These are phyloP conservation scores for Shinisaurus crocodilurus DNA, from an alignment of 2,113 vertebrate genomes.

Conservation along the genomic window DNA sequence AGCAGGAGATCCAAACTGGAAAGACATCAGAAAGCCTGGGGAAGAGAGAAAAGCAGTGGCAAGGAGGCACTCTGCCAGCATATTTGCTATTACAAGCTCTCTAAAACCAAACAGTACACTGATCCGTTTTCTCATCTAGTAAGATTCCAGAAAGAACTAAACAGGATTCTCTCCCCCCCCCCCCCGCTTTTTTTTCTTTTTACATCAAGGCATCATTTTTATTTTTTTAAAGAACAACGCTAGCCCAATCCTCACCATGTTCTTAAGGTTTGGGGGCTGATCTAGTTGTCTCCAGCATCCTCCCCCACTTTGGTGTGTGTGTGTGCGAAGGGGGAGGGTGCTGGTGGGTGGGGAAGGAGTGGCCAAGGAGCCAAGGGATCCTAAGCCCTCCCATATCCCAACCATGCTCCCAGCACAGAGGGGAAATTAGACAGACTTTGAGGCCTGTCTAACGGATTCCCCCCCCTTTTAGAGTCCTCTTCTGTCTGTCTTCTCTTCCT, in stretches of 20 bases:
- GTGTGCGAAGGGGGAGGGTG: neutral
- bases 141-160: neutral
- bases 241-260: neutral
- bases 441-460: no score
- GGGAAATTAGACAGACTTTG: no score
- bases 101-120: constrained; percentile 33
- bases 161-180: neutral
- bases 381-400: no score
- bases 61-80: constrained; percentile 58
- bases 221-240: neutral
- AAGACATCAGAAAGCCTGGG: constrained; percentile 81
- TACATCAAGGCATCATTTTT: neutral
- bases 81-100: constrained; percentile 27
- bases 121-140: constrained; percentile 21
- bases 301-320: no score
- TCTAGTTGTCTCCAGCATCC: neutral
- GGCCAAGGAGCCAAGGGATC: no score
- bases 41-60: constrained; percentile 59
- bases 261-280: neutral
- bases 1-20: constrained; percentile 86
- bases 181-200: neutral
- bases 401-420: no score
- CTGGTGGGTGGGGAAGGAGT: no score
- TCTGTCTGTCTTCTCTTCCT: no score
- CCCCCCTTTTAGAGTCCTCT: no score